phyloP scores from a whole-genome alignment of 2,797 vertebrate genomes.

The Enteromius argenteus region DNA sequence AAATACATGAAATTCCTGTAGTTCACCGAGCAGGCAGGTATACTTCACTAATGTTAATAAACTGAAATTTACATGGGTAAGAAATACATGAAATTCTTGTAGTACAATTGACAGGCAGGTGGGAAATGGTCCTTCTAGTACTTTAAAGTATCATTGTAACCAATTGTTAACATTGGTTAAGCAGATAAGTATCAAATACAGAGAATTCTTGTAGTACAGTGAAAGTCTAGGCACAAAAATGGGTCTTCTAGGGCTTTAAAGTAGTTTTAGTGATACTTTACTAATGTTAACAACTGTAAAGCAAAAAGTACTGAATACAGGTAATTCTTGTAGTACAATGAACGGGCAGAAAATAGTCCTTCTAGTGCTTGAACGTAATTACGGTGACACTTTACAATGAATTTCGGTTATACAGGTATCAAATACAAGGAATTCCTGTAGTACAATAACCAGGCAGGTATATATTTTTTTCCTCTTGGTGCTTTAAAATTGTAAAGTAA shows the following conservation, averaged over 20 bases:
- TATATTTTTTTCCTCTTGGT: not conserved
- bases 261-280: not conserved
- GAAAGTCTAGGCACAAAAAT: not conserved
- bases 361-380: not conserved
- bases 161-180: not conserved
- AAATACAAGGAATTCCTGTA: not conserved
- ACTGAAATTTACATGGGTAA: not conserved
- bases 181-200: not conserved
- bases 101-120: not conserved
- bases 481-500: not conserved
- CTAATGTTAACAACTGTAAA: not conserved
- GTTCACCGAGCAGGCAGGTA: not conserved
- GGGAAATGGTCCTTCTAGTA: not conserved
- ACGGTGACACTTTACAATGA: not conserved
- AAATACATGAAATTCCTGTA: not conserved
- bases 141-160: not conserved
- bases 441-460: not conserved
- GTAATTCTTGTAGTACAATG: not conserved
- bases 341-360: not conserved
- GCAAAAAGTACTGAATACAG: not conserved
- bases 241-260: not conserved
- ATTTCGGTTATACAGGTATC: not conserved
- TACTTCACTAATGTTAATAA: not conserved
- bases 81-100: not conserved
- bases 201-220: not conserved